A percentile compares a stretch with the other conserved stretches of the same genome.
Conservation (phyloP, 2,797 vertebrate species). For the Ateles fusciceps region DNA sequence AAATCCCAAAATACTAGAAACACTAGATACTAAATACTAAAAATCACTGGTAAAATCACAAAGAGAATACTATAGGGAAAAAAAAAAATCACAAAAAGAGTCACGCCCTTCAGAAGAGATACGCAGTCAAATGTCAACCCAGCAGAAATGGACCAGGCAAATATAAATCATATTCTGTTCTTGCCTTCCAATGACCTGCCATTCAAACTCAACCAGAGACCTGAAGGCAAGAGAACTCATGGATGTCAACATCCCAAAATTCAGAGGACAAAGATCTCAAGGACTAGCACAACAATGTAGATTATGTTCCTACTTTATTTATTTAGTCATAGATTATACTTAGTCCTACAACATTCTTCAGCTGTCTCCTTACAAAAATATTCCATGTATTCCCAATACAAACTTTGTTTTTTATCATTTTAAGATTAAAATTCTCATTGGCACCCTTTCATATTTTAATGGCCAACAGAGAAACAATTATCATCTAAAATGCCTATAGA, state of each 20-base stretch:
- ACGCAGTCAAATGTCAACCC: neutral
- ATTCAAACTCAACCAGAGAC: neutral
- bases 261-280: neutral
- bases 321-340: neutral
- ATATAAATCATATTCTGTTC: neutral
- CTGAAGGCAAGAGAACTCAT: neutral
- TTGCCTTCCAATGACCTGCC: neutral
- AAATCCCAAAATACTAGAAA: neutral
- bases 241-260: neutral
- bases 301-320: neutral
- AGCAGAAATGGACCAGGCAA: neutral
- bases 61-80: neutral
- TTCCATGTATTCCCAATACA: neutral
- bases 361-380: neutral
- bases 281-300: neutral
- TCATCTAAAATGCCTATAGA: neutral
- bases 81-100: neutral
- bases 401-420: neutral
- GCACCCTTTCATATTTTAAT: neutral
- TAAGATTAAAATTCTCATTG: neutral
- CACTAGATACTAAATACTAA: neutral
- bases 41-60: neutral
- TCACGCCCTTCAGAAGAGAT: neutral
- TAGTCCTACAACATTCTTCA: neutral
- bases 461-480: neutral